Evolutionary conservation across 2,113 vertebrate species (phyloP).

Genomic region (Garra rufa): DNA sequence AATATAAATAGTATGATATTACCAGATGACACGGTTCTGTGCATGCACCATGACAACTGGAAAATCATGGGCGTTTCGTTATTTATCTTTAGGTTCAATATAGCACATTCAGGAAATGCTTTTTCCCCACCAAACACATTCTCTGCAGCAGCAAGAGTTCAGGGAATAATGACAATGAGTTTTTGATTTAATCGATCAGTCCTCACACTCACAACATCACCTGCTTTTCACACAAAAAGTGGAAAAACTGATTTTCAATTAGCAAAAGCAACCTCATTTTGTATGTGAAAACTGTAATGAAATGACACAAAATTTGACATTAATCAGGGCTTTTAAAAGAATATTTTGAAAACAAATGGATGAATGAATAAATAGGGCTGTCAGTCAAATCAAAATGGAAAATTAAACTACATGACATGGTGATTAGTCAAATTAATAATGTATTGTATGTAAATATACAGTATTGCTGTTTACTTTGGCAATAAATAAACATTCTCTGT

Average conservation of each 20-base stretch:
- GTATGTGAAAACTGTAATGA: slow-evolving; percentile 9
- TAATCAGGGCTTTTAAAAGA: not conserved
- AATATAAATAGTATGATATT: not conserved
- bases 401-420: not conserved
- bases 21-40: slow-evolving; percentile 16
- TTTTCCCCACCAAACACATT: not conserved
- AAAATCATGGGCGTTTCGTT: not conserved
- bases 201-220: not conserved
- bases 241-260: not conserved
- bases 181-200: slow-evolving; percentile 60
- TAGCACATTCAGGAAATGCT: not conserved
- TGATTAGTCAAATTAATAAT: not conserved
- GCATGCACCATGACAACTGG: slow-evolving; percentile 48
- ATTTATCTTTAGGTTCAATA: slow-evolving; percentile 16
- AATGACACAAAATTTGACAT: not conserved
- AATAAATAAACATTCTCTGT: rapidly evolving
- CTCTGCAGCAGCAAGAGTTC: not conserved
- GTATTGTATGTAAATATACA: not conserved
- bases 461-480: not conserved
- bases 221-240: not conserved
- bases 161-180: not conserved
- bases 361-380: not conserved
- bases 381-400: not conserved
- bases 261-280: not conserved
- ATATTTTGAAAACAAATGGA: not conserved